Conservation (phyloP, 2,113 vertebrate genomes). For the Tichodroma muraria region DNA sequence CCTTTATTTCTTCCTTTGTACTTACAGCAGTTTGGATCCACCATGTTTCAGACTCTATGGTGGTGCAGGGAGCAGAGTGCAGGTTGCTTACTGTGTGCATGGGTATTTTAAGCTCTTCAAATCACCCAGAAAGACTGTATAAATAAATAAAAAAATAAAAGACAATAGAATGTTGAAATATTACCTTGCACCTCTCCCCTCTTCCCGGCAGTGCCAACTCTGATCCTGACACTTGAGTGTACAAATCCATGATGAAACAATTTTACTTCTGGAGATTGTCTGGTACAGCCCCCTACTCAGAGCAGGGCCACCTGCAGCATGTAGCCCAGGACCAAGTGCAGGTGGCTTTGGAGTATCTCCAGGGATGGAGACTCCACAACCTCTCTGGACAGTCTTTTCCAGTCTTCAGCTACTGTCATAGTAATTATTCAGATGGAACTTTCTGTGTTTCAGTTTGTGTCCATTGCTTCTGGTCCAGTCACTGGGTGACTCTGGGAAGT, state of each 20-base stretch:
- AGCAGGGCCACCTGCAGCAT: neutral
- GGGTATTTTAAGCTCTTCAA: neutral
- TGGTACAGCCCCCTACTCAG: neutral
- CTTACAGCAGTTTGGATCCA: neutral
- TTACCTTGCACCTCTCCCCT: neutral
- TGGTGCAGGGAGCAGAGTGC: neutral
- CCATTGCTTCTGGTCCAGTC: neutral
- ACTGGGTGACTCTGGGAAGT: neutral
- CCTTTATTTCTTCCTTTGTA: neutral
- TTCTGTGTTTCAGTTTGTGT: neutral
- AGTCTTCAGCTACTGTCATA: neutral
- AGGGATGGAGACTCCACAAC: neutral
- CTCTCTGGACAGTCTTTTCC: neutral
- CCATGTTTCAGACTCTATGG: neutral
- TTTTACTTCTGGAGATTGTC: neutral
- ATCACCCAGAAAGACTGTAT: neutral
- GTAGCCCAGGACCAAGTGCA: neutral
- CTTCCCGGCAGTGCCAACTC: neutral
- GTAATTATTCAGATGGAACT: neutral
- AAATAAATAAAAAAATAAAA: too few relatives aligned
- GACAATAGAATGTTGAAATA: too few relatives aligned
- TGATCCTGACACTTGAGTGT: neutral
- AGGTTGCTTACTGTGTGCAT: neutral
- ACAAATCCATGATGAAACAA: fast-evolving
- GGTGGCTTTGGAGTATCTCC: neutral